Conservation (phyloP, 2,797 vertebrate species). For the Darevskia nairensis region DNA sequence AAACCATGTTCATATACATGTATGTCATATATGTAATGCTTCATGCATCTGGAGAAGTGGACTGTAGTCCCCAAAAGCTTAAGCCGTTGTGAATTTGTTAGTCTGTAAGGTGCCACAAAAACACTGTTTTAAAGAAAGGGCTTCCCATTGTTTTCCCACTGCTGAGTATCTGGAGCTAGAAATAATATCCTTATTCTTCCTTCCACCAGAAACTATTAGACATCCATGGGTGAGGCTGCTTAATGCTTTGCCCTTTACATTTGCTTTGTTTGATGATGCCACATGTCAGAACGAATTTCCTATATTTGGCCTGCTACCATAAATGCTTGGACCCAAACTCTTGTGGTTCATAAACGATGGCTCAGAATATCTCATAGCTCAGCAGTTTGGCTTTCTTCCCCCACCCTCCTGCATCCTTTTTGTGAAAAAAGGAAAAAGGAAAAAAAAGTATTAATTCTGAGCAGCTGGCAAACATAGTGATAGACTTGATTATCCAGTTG, state of each 20-base stretch:
- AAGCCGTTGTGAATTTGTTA: no score
- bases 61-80: no score
- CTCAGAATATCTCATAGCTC: not conserved
- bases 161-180: not conserved
- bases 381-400: not conserved
- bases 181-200: not conserved
- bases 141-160: no score
- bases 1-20: no score
- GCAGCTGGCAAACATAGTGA: rapidly evolving
- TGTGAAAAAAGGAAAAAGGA: not conserved
- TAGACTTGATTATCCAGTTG: constrained; percentile 36
- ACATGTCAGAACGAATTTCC: not conserved
- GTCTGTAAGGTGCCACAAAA: no score
- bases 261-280: constrained; percentile 16
- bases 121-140: not conserved
- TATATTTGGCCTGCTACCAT: not conserved
- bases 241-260: not conserved
- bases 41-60: no score
- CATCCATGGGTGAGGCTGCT: not conserved
- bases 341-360: not conserved
- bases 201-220: not conserved
- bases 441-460: constrained; percentile 20
- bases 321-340: constrained; percentile 38
- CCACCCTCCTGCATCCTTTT: constrained; percentile 16
- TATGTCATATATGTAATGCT: no score